Evolutionary conservation across 2,797 vertebrate genomes (phyloP).

Genomic region (Acanthurus tractus): DNA sequence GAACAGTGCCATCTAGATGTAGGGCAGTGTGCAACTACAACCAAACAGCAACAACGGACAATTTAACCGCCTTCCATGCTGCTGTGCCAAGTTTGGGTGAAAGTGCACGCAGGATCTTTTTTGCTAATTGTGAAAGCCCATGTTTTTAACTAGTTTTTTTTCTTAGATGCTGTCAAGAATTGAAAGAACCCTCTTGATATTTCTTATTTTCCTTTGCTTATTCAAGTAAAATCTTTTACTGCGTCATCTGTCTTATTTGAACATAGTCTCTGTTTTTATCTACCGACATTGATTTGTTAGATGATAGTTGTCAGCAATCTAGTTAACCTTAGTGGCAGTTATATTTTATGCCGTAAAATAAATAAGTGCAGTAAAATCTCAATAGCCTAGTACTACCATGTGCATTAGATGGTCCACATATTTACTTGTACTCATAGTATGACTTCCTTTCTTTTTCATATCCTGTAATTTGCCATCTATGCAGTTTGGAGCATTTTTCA

Average conservation of each 20-base stretch:
- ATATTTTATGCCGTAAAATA: not conserved
- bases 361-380: not conserved
- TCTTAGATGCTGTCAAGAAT: constrained; percentile 10
- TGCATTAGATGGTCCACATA: not conserved
- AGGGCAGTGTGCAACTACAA: constrained; percentile 22
- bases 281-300: not conserved
- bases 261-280: not conserved
- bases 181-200: constrained; percentile 8
- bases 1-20: constrained; percentile 57
- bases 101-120: constrained; percentile 26
- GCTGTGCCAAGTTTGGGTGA: constrained; percentile 54
- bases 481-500: not conserved
- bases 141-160: constrained; percentile 1
- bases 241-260: not conserved
- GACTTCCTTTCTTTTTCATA: not conserved
- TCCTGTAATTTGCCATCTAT: not conserved
- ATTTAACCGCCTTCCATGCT: constrained; percentile 42
- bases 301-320: not conserved
- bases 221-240: not conserved
- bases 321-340: not conserved
- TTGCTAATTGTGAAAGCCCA: constrained; percentile 10
- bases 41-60: constrained; percentile 47
- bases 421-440: not conserved
- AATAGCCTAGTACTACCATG: not conserved
- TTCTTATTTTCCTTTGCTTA: not conserved